Evolutionary conservation across 2,113 vertebrate species (phyloP).

Genomic region (Nycticebus coucang): DNA sequence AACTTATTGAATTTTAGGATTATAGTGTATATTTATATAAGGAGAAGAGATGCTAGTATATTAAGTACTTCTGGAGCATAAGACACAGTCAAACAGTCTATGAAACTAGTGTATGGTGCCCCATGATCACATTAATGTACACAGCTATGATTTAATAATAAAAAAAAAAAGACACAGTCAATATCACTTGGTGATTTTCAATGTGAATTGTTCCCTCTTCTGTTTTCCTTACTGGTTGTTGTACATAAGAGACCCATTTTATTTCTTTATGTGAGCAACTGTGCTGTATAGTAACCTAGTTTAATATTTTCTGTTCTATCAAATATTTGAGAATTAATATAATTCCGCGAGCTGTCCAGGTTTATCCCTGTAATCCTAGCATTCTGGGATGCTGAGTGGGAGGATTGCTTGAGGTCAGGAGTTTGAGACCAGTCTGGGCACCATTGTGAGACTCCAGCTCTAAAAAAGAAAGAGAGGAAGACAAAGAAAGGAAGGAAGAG

Average conservation of each 20-base stretch:
- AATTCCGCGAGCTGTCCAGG: too few relatives aligned
- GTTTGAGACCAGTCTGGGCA: too few relatives aligned
- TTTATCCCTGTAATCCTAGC: too few relatives aligned
- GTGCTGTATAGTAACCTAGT: not conserved
- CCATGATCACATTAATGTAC: too few relatives aligned
- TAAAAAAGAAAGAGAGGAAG: too few relatives aligned
- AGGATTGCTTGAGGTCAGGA: too few relatives aligned
- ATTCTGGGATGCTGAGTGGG: too few relatives aligned
- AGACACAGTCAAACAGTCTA: not conserved
- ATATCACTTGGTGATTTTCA: not conserved
- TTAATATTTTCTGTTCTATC: not conserved
- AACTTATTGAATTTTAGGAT: not conserved
- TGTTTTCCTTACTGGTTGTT: not conserved
- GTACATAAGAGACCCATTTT: not conserved
- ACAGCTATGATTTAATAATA: too few relatives aligned
- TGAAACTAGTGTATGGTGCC: too few relatives aligned
- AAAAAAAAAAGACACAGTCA: not conserved
- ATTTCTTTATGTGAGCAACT: not conserved
- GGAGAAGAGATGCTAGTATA: not conserved
- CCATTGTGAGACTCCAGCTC: too few relatives aligned
- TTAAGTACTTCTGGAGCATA: not conserved
- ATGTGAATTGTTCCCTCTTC: not conserved
- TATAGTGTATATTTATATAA: not conserved
- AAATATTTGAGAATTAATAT: slow-evolving; percentile 17
- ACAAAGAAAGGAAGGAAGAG: too few relatives aligned